Evolutionary conservation across 2,888 invertebrate genomes (phyloP).

Genomic region (Clitarchus hookeri): DNA sequence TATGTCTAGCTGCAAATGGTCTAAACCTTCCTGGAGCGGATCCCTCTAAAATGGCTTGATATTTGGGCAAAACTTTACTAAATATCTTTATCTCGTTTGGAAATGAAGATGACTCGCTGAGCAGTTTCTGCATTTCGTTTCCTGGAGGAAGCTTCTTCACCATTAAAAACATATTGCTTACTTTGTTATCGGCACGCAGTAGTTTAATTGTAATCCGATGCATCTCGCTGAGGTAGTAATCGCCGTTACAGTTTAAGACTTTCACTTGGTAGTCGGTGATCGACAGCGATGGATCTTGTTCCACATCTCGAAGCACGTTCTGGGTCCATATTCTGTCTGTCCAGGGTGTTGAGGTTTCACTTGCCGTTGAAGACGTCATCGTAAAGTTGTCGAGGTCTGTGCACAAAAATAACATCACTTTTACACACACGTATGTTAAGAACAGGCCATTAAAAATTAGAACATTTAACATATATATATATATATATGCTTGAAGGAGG

Average conservation of each 20-base stretch:
- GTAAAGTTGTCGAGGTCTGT: not conserved
- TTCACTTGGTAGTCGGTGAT: not conserved
- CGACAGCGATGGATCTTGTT: not conserved
- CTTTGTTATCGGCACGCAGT: not conserved
- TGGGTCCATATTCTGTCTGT: not conserved
- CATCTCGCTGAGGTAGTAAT: constrained; percentile 14
- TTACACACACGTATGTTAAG: not conserved
- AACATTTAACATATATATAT: too few relatives aligned
- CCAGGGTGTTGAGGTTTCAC: not conserved
- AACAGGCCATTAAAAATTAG: too few relatives aligned
- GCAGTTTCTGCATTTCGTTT: not conserved
- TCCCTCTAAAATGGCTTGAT: not conserved
- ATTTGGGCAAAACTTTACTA: not conserved
- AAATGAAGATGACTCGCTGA: not conserved
- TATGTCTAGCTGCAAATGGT: not conserved
- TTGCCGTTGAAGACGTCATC: not conserved
- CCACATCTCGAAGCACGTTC: not conserved
- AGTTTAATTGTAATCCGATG: not conserved
- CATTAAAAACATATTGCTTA: not conserved
- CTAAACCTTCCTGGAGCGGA: not conserved
- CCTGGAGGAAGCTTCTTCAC: not conserved
- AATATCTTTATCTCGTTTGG: constrained; percentile 12
- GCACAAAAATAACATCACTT: not conserved
- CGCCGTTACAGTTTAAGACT: not conserved
- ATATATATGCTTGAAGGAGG: too few relatives aligned